Evolutionary conservation across 2,113 vertebrate genomes (phyloP).

Genomic region (Misgurnus anguillicaudatus): DNA sequence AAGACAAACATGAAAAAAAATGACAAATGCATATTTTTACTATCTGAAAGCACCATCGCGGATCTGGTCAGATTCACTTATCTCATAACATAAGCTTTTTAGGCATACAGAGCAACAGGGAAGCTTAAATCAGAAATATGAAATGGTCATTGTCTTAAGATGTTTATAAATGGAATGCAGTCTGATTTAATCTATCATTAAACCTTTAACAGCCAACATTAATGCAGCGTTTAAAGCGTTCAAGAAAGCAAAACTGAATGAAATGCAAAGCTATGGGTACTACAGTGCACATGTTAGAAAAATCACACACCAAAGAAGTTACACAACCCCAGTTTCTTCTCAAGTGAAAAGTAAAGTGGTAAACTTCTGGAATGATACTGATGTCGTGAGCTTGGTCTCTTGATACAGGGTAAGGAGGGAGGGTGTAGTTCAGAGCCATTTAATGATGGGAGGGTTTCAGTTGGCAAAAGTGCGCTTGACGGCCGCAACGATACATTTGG

Average conservation of each 20-base stretch:
- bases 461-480: slow-evolving; percentile 77
- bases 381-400: slow-evolving; percentile 10
- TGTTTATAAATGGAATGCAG: background rate
- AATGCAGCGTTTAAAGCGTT: slow-evolving; percentile 4
- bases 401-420: background rate
- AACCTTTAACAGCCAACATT: background rate
- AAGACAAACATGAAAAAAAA: background rate
- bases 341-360: background rate
- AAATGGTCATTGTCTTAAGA: background rate
- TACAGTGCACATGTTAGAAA: slow-evolving; percentile 7
- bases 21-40: background rate
- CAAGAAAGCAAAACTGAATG: background rate
- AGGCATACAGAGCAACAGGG: background rate
- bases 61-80: background rate
- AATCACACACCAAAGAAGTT: background rate
- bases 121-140: background rate
- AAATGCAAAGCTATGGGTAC: background rate
- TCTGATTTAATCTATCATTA: too few relatives aligned
- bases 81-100: background rate
- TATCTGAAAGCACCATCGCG: background rate
- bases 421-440: background rate
- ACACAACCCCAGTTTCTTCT: background rate
- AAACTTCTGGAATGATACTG: slow-evolving; percentile 4
- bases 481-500: slow-evolving; percentile 75
- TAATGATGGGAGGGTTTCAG: slow-evolving; percentile 49